These are phyloP conservation scores for Drosophila rellima DNA, from an alignment of 2,888 invertebrate genomes.

Conservation along the genomic window DNA sequence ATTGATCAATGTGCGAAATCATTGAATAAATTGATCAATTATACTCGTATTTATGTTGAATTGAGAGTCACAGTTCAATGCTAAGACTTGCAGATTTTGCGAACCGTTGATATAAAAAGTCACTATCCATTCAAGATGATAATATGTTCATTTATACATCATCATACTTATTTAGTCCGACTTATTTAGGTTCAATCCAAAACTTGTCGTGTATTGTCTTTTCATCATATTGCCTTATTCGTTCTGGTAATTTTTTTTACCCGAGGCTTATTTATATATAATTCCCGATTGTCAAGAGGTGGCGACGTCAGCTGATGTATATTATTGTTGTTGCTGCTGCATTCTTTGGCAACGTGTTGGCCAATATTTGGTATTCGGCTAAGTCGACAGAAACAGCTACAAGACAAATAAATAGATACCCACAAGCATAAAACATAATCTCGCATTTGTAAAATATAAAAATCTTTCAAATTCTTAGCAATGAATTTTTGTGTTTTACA, in stretches of 20 bases:
- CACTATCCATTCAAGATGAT: not conserved
- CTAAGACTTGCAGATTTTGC: conserved; percentile 7
- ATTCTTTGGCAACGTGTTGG: conserved; percentile 10
- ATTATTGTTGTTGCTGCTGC: conserved; percentile 12
- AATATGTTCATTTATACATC: not conserved
- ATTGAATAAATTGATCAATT: conserved; percentile 37
- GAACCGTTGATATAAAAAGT: not conserved
- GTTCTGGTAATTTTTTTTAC: conserved; percentile 18
- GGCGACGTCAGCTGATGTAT: conserved; percentile 18
- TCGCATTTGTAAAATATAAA: not conserved
- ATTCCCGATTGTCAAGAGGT: conserved; percentile 19
- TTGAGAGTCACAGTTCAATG: conserved; percentile 46
- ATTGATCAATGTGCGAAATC: conserved; percentile 26
- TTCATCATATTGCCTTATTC: conserved; percentile 6
- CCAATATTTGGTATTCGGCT: conserved; percentile 21
- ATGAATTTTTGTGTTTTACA: conserved; percentile 35
- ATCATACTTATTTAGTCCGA: not conserved
- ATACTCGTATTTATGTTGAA: conserved; percentile 9
- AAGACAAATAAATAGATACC: not conserved
- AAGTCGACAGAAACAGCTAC: not conserved
- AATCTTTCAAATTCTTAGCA: conserved; percentile 34
- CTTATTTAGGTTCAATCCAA: not conserved
- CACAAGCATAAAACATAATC: not conserved
- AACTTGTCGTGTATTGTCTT: not conserved
- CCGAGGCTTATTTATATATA: not conserved